Evolutionary conservation across 2,113 vertebrate genomes (phyloP).

Genomic region (Tautogolabrus adspersus): DNA sequence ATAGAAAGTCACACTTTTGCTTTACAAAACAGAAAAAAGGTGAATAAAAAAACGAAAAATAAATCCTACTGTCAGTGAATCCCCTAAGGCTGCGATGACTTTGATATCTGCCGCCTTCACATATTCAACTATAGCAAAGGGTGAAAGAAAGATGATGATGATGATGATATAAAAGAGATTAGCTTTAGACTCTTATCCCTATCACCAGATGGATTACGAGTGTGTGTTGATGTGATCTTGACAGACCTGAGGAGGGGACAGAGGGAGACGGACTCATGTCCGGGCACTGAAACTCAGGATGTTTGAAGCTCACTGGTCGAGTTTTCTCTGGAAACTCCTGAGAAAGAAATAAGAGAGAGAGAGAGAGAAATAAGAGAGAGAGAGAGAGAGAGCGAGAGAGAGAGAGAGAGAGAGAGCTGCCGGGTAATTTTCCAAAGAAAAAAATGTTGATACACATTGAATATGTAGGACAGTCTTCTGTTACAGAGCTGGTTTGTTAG

Average conservation of each 20-base stretch:
- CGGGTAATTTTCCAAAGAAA: neutral
- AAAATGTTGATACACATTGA: neutral
- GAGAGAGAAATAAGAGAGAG: neutral
- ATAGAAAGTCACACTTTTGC: neutral
- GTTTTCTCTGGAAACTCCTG: conserved; percentile 84
- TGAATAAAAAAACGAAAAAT: neutral
- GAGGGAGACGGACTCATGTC: conserved; percentile 83
- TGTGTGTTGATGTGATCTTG: neutral
- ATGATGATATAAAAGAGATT: neutral
- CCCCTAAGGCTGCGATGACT: conserved; percentile 91
- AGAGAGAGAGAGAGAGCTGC: neutral
- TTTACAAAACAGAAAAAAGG: neutral
- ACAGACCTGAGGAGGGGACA: conserved; percentile 83
- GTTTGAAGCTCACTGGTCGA: conserved; percentile 71
- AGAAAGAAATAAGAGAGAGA: neutral
- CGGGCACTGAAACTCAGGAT: conserved; percentile 78
- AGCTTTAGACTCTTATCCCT: neutral
- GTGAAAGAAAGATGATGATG: neutral
- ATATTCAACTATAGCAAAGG: conserved; percentile 84
- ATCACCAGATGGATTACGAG: neutral
- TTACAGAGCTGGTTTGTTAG: neutral
- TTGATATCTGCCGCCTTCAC: conserved; percentile 91
- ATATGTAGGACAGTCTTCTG: too few relatives aligned
- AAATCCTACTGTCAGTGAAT: conserved; percentile 92
- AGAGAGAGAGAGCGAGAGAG: too few relatives aligned